Conservation (phyloP, 2,113 vertebrate genomes). For the Desmodus rotundus region DNA sequence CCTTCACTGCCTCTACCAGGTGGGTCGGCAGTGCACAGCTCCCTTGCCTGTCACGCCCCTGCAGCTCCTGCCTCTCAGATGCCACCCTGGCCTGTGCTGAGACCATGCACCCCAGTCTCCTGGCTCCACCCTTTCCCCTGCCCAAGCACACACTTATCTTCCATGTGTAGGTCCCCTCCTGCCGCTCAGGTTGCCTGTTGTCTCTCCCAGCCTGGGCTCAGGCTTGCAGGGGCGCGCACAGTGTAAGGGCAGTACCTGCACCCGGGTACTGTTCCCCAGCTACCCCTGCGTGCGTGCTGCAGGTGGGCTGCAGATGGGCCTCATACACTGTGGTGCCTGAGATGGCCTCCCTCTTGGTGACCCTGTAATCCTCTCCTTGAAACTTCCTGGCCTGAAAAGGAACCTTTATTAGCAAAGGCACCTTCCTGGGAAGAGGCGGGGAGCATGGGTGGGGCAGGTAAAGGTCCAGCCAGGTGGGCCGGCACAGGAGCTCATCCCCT, state of each 20-base stretch:
- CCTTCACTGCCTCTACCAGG: slow-evolving; percentile 90
- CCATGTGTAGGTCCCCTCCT: accelerated
- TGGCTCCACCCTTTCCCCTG: background rate
- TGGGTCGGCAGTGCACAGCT: slow-evolving; percentile 68
- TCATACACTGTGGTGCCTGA: background rate
- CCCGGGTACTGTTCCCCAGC: background rate
- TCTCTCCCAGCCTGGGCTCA: background rate
- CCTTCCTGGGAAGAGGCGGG: background rate
- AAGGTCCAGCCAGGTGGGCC: background rate
- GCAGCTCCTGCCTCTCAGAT: background rate
- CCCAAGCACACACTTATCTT: too few relatives aligned
- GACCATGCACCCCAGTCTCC: background rate
- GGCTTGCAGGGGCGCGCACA: background rate
- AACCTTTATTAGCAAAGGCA: background rate
- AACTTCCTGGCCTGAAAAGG: background rate
- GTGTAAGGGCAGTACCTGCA: background rate
- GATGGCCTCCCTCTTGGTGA: background rate
- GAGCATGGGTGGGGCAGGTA: background rate
- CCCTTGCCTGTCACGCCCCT: accelerated
- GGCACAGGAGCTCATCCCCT: background rate
- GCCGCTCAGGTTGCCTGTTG: too few relatives aligned
- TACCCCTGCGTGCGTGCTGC: accelerated
- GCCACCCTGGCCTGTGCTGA: accelerated
- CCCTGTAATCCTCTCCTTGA: background rate
- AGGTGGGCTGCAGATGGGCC: accelerated